phyloP scores from a whole-genome alignment of 2,797 vertebrate species.

The Stomatorhinus walkeri region DNA sequence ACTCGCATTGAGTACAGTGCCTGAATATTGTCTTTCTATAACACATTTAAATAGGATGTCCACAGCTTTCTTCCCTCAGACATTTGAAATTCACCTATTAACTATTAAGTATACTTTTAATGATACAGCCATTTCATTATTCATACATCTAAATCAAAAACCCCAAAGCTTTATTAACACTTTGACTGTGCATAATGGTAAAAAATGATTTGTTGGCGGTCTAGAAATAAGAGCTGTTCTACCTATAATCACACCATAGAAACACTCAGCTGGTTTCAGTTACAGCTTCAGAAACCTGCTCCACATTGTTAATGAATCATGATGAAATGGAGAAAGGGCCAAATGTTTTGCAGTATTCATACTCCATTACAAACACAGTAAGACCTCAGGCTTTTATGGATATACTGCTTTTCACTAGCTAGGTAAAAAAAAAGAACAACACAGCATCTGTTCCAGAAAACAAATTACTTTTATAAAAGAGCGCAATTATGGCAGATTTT shows the following conservation, averaged over 20 bases:
- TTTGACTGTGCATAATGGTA: conserved; percentile 65
- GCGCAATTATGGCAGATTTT: not conserved
- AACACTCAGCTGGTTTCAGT: conserved; percentile 58
- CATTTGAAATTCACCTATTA: conserved; percentile 56
- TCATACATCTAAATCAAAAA: conserved; percentile 63
- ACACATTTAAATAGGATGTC: conserved; percentile 41
- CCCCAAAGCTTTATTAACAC: conserved; percentile 68
- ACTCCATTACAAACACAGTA: not conserved
- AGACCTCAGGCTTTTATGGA: not conserved
- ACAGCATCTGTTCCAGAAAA: not conserved
- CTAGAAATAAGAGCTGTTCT: conserved; percentile 63
- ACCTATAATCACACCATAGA: conserved; percentile 65
- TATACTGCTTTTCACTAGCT: not conserved
- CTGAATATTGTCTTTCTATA: not conserved
- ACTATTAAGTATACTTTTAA: conserved; percentile 54
- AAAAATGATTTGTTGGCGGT: conserved; percentile 66
- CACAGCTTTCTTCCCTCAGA: conserved; percentile 32
- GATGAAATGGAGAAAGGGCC: conserved; percentile 46
- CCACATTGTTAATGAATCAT: conserved; percentile 56
- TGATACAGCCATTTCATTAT: conserved; percentile 61
- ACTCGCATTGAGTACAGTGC: not conserved
- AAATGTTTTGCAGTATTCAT: not conserved
- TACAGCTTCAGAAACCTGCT: conserved; percentile 53
- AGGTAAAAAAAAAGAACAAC: not conserved
- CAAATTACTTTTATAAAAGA: not conserved